These are phyloP conservation scores for Bucorvus abyssinicus DNA, from an alignment of 2,797 vertebrate species.

Conservation along the genomic window DNA sequence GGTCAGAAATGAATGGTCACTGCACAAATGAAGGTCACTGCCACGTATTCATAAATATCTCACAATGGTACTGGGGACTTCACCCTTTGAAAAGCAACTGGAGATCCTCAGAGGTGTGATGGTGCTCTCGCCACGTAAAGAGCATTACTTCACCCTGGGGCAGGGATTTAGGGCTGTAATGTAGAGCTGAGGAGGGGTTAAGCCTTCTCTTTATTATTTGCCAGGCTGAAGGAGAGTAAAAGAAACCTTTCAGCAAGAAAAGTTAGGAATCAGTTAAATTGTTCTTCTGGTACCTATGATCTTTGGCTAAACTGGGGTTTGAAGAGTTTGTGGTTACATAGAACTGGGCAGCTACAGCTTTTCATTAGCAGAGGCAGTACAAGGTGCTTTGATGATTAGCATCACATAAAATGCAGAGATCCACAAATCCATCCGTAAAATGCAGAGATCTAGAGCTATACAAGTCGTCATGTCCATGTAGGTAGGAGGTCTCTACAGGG, in stretches of 20 bases:
- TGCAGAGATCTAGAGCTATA: not conserved
- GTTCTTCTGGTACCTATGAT: not conserved
- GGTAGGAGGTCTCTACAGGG: not conserved
- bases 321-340: not conserved
- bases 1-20: too few relatives aligned
- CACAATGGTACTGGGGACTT: not conserved
- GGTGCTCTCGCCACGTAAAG: not conserved
- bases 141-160: not conserved
- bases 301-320: not conserved
- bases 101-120: not conserved
- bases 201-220: not conserved
- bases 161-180: not conserved
- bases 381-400: not conserved
- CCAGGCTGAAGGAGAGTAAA: not conserved
- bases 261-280: not conserved
- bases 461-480: not conserved
- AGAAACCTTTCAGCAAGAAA: not conserved
- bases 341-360: not conserved
- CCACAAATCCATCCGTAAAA: not conserved
- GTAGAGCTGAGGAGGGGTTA: not conserved
- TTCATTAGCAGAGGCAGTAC: not conserved
- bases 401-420: not conserved
- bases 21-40: not conserved
- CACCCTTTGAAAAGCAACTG: not conserved
- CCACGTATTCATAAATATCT: not conserved